phyloP scores from a whole-genome alignment of 2,797 vertebrate genomes.

The Mormyrus hasselquistii region DNA sequence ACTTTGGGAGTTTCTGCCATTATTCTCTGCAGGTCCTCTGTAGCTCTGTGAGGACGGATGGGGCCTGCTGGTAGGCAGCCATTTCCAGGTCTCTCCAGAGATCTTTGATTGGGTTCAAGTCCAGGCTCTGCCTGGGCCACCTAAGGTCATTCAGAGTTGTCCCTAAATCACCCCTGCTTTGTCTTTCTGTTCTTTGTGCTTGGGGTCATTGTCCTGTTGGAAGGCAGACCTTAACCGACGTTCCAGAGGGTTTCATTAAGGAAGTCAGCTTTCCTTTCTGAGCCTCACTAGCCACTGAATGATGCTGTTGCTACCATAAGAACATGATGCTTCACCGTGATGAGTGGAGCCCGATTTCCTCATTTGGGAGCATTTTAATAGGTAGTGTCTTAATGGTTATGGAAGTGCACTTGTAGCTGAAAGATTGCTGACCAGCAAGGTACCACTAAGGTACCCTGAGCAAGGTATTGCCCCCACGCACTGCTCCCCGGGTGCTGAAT shows the following conservation, averaged over 20 bases:
- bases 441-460: too few species aligned
- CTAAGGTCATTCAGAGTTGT: not conserved
- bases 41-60: not conserved
- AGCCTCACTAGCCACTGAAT: not conserved
- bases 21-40: not conserved
- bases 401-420: not conserved
- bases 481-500: not conserved
- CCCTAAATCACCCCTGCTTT: not conserved
- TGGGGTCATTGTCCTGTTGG: not conserved
- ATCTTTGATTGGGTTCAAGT: not conserved
- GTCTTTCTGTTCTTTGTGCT: not conserved
- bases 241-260: not conserved
- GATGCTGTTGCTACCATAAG: not conserved
- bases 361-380: not conserved
- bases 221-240: not conserved
- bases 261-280: not conserved
- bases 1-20: not conserved
- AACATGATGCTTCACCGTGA: not conserved
- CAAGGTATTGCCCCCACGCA: not conserved
- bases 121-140: not conserved
- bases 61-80: not conserved
- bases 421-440: not conserved
- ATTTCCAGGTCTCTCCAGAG: not conserved
- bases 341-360: not conserved
- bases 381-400: not conserved